Base-by-base conservation (phyloP, 1,140 invertebrate species). In the Batillaria attramentaria region DNA sequence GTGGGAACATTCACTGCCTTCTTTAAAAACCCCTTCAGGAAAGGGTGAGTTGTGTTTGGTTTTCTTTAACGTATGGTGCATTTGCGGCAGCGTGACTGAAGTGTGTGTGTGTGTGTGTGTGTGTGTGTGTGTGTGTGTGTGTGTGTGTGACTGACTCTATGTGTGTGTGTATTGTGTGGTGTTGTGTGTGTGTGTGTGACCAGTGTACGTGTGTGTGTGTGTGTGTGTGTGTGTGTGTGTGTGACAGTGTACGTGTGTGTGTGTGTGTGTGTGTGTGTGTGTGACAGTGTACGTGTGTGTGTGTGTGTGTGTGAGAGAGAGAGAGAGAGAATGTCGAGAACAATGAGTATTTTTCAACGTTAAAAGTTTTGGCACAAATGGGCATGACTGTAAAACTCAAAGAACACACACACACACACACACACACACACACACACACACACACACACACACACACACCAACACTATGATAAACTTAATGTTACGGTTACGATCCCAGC, bases 21-120 rank as follows among this genome's bases (percentile, higher is more conserved):
- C 5, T 77, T 82, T 72, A 81, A 72, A 41, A 84, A 84, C 72
- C 83, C 84, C 4, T 84, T 84, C 62, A 54, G 84, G 37, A 76
- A 82, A 72, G 70, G 83, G 84, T 85, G 78, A 66, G 72, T 70
- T 24, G 24, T 18, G 8, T 60, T 24, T 66, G 31, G 8, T 37
- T 3, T 24, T 66, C 31, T 66, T 24, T 3, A 18, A 37, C 62
- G n/a, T 66, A 5, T 66, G 31, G 57, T 24, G 57, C 24, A 28
- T 60, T 20, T 60, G 57, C 31, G 57, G 6, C 20, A 6, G 57
- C 31, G 57, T 60, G 57, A n/a, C 4, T 60, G 57, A n/a, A 24
- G 35, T 69, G 37, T 69, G 0, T 41, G 35, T 69, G 16, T 69
- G 35, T 69, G 37, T 69, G 1, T 41, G 37, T 39, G 35, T 69